Percentiles rank a stretch among this genome's conserved stretches.
phyloP scores from a whole-genome alignment of 2,888 invertebrate species.

The Smittia sp. region DNA sequence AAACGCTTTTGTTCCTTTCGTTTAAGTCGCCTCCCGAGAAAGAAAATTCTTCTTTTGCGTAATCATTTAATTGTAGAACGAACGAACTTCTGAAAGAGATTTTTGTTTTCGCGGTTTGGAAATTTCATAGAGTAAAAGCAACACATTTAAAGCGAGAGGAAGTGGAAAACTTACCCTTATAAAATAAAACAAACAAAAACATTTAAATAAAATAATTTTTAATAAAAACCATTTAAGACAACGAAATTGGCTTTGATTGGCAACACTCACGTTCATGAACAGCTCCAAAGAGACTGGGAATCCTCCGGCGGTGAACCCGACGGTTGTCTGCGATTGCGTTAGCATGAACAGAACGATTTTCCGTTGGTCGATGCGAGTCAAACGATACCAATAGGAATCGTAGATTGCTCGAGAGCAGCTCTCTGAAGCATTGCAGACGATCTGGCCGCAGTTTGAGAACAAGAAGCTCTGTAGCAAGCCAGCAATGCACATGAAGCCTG shows the following conservation, averaged over 20 bases:
- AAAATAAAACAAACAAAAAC: neutral
- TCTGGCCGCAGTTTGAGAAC: neutral
- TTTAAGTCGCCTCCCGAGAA: neutral
- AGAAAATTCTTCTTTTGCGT: neutral
- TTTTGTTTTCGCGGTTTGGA: neutral
- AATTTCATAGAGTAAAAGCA: neutral
- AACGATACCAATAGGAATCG: neutral
- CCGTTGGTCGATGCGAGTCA: neutral
- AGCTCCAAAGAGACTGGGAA: neutral
- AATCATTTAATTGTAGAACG: neutral
- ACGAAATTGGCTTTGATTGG: too few relatives aligned
- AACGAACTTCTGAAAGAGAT: neutral
- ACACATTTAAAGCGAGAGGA: neutral
- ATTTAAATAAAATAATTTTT: slow-evolving; percentile 10
- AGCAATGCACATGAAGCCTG: neutral
- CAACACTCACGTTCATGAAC: neutral
- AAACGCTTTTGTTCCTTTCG: neutral
- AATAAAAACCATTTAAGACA: neutral
- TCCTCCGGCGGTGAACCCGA: neutral
- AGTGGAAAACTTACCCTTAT: neutral
- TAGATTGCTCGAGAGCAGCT: neutral
- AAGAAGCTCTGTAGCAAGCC: neutral
- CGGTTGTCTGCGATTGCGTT: neutral
- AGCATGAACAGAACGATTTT: neutral
- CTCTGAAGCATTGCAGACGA: neutral